A percentile compares a stretch with the other conserved stretches of the same genome.
Conservation (phyloP, 1,140 invertebrate species). For the Lycorma delicatula region DNA sequence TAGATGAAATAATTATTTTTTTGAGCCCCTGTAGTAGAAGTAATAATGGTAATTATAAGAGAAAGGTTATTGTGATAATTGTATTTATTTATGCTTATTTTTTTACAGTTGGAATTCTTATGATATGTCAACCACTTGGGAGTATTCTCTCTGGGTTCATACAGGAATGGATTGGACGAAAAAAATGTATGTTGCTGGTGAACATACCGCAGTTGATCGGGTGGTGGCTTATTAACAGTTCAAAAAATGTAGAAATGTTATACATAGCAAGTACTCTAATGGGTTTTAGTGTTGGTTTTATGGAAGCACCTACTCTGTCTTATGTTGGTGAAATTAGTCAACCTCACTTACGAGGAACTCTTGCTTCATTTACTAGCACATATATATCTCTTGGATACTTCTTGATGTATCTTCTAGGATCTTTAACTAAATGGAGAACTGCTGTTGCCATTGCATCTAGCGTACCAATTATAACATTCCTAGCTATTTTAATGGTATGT, state of each 20-base stretch:
- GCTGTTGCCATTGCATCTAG: slow-evolving; percentile 22
- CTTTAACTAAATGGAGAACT: slow-evolving; percentile 22
- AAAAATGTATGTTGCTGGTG: slow-evolving; percentile 30
- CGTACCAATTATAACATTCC: slow-evolving; percentile 24
- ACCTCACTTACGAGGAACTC: slow-evolving; percentile 26
- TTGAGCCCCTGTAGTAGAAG: too few species aligned
- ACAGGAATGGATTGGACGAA: slow-evolving; percentile 27
- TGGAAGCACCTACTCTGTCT: slow-evolving; percentile 43
- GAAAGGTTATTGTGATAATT: too few species aligned
- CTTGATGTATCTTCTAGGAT: slow-evolving; percentile 26
- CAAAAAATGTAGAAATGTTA: slow-evolving; percentile 18
- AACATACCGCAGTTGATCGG: slow-evolving; percentile 28
- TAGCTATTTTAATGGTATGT: slow-evolving; percentile 22
- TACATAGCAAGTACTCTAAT: slow-evolving; percentile 23
- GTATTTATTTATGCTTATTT: not conserved
- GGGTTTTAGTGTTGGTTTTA: slow-evolving; percentile 39
- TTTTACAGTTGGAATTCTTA: slow-evolving; percentile 30
- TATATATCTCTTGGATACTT: slow-evolving; percentile 24
- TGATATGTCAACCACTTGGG: slow-evolving; percentile 29
- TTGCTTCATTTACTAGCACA: slow-evolving; percentile 24
- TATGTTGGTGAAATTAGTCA: slow-evolving; percentile 48
- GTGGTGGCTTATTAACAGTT: slow-evolving; percentile 28
- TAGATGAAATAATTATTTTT: too few species aligned
- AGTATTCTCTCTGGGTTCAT: slow-evolving; percentile 28
- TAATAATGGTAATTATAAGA: too few species aligned